phyloP scores from a whole-genome alignment of 2,113 vertebrate species.

The Acrocephalus kingi region DNA sequence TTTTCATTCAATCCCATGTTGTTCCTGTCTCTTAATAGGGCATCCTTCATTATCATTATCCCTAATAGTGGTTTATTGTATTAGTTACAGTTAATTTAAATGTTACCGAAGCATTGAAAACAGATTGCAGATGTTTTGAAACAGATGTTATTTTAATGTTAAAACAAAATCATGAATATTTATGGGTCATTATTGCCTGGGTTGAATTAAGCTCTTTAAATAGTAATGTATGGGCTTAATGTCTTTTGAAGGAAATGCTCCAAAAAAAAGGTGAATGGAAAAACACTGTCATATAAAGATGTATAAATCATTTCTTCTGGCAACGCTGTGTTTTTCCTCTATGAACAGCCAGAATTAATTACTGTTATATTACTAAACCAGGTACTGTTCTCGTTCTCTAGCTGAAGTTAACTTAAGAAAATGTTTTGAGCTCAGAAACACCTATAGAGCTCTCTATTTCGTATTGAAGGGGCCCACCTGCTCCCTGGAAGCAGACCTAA shows the following conservation, averaged over 20 bases:
- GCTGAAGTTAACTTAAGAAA: not conserved
- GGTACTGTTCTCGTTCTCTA: slow-evolving; percentile 18
- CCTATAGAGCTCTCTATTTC: not conserved
- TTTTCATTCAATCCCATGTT: slow-evolving; percentile 50
- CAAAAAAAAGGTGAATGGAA: slow-evolving; percentile 67
- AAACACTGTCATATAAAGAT: slow-evolving; percentile 54
- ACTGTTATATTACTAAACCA: slow-evolving; percentile 59
- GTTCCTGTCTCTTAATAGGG: slow-evolving; percentile 70
- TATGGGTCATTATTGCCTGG: slow-evolving; percentile 76
- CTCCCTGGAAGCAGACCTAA: not conserved
- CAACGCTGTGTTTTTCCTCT: slow-evolving; percentile 35
- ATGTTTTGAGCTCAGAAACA: slow-evolving; percentile 33
- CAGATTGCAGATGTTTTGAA: slow-evolving; percentile 86
- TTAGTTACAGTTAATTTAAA: slow-evolving; percentile 86
- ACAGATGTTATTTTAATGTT: slow-evolving; percentile 85
- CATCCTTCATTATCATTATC: slow-evolving; percentile 82
- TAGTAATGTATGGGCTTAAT: slow-evolving; percentile 64
- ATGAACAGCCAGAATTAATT: slow-evolving; percentile 47
- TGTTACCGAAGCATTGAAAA: slow-evolving; percentile 83
- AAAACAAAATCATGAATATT: slow-evolving; percentile 85
- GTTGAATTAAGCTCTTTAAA: slow-evolving; percentile 74
- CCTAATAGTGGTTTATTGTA: slow-evolving; percentile 83
- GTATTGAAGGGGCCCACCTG: not conserved
- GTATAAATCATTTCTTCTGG: slow-evolving; percentile 55
- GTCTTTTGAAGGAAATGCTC: slow-evolving; percentile 59